phyloP scores from a whole-genome alignment of 2,113 vertebrate genomes.

The Butorides virescens region DNA sequence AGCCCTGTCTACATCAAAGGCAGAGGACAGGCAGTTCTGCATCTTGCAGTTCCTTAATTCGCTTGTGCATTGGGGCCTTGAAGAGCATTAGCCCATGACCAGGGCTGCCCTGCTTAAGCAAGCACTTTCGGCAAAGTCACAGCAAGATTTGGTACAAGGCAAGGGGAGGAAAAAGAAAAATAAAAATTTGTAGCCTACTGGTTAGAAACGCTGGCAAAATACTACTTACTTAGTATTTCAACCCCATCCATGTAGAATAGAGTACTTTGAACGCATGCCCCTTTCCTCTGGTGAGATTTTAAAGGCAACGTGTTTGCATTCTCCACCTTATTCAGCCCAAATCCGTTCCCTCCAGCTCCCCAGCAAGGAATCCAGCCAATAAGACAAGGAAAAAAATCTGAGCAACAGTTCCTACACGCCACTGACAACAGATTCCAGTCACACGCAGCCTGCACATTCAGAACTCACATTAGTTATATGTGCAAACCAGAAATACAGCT shows the following conservation, averaged over 20 bases:
- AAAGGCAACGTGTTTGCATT: neutral
- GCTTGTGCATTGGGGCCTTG: neutral
- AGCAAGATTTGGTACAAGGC: neutral
- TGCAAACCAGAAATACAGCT: neutral
- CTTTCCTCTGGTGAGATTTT: neutral
- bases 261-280: neutral
- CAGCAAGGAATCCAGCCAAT: neutral
- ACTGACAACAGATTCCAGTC: neutral
- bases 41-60: neutral
- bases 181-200: neutral
- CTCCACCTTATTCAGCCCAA: neutral
- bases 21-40: neutral
- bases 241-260: accelerated
- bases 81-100: neutral
- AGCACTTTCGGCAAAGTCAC: neutral
- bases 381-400: neutral
- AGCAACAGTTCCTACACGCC: neutral
- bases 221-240: neutral
- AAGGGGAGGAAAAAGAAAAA: neutral
- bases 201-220: neutral
- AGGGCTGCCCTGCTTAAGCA: neutral
- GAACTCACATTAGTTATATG: neutral
- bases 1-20: neutral
- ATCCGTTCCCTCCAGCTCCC: neutral
- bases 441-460: neutral